phyloP scores from a whole-genome alignment of 2,797 vertebrate species.

The Cyclura pinguis region DNA sequence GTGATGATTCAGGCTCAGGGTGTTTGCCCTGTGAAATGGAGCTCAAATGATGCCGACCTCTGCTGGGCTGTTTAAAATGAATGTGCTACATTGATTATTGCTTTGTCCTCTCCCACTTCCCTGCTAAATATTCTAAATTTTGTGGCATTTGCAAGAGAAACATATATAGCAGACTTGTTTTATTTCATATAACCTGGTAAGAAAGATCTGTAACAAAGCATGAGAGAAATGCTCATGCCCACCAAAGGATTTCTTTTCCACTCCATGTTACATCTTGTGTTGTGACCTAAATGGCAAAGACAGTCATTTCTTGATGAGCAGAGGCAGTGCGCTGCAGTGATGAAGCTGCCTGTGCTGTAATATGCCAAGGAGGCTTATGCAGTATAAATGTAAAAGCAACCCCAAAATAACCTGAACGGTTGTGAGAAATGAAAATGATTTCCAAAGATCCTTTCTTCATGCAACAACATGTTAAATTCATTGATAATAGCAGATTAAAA shows the following conservation, averaged over 20 bases:
- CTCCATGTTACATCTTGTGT: conserved; percentile 46
- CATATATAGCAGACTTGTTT: conserved; percentile 59
- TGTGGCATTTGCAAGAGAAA: conserved; percentile 33
- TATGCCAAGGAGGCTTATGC: conserved; percentile 59
- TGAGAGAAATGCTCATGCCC: conserved; percentile 37
- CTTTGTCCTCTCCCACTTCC: not conserved
- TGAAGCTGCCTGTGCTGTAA: conserved; percentile 49
- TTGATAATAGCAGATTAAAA: conserved; percentile 41
- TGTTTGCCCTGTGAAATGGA: not conserved
- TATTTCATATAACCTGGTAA: conserved; percentile 66
- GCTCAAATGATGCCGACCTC: not conserved
- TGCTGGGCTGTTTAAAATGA: not conserved
- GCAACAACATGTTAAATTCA: conserved; percentile 17
- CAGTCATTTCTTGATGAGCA: conserved; percentile 48
- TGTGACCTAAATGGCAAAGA: conserved; percentile 76
- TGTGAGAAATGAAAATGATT: conserved; percentile 59
- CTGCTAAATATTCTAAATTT: too few relatives aligned
- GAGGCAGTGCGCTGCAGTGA: conserved; percentile 44
- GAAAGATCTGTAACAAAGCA: conserved; percentile 61
- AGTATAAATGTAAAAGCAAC: conserved; percentile 34
- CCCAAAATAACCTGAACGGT: conserved; percentile 54
- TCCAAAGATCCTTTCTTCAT: conserved; percentile 16
- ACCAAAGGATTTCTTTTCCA: conserved; percentile 32
- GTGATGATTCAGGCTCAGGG: too few relatives aligned
- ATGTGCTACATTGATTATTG: not conserved